A percentile compares a stretch with the other conserved stretches of the same genome.
These are phyloP conservation scores for Chamaetylas fuelleborni DNA, from an alignment of 2,113 vertebrate species.

Conservation along the genomic window DNA sequence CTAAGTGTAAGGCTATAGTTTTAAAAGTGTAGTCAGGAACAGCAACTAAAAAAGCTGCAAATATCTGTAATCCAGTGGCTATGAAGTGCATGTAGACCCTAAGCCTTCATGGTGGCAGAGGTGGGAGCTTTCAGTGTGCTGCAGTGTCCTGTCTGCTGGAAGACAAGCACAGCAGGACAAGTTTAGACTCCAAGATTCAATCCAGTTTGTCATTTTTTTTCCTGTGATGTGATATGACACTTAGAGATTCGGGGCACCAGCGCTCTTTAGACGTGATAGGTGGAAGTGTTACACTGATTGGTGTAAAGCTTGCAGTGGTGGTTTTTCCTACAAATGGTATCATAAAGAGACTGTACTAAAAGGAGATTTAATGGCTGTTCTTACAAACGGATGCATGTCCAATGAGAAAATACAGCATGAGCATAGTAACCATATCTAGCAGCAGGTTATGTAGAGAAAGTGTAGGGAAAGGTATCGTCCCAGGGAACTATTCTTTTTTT, in stretches of 20 bases:
- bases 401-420: not conserved
- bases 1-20: not conserved
- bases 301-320: not conserved
- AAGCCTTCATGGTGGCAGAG: not conserved
- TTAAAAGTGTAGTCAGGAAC: not conserved
- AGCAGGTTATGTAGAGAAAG: not conserved
- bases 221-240: not conserved
- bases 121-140: not conserved
- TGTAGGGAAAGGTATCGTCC: not conserved
- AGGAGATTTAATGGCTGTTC: slow-evolving; percentile 2
- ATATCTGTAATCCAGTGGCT: not conserved
- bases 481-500: not conserved
- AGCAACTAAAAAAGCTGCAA: not conserved
- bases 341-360: not conserved
- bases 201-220: not conserved
- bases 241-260: not conserved
- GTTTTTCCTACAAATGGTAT: not conserved
- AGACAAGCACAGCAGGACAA: not conserved
- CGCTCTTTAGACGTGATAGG: not conserved
- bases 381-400: not conserved
- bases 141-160: not conserved
- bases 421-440: slow-evolving; percentile 20
- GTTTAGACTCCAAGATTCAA: not conserved
- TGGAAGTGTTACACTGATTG: not conserved
- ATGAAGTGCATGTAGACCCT: not conserved